Conservation (phyloP, 2,797 vertebrate genomes). For the Crocodylus rhombifer region DNA sequence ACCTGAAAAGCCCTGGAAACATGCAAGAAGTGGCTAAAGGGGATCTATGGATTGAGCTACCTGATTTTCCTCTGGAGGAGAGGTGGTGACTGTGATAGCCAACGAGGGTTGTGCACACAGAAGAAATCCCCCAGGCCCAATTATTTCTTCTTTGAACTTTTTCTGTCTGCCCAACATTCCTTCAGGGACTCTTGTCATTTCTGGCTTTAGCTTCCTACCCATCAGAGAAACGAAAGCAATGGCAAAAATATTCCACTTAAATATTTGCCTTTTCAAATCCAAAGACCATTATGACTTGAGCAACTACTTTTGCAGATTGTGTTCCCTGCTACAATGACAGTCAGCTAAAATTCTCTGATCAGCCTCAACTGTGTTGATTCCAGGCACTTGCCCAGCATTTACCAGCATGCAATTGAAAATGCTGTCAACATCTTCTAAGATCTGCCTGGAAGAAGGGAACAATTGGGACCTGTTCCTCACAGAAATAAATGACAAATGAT, state of each 20-base stretch:
- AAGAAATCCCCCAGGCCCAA: slow-evolving; percentile 35
- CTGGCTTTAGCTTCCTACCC: slow-evolving; percentile 75
- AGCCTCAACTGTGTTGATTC: neutral
- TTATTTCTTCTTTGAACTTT: slow-evolving; percentile 72
- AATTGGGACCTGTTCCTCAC: neutral
- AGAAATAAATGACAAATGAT: neutral
- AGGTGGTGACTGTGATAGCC: neutral
- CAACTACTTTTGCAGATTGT: neutral
- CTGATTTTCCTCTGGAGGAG: neutral
- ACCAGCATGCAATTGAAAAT: slow-evolving; percentile 42
- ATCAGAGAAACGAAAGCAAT: slow-evolving; percentile 47
- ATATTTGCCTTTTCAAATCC: slow-evolving; percentile 18
- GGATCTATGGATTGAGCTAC: neutral
- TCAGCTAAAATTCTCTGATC: neutral
- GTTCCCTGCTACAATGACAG: neutral
- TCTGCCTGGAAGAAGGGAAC: neutral
- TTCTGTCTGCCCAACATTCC: slow-evolving; percentile 75
- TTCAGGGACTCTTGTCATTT: slow-evolving; percentile 73
- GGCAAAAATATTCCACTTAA: neutral
- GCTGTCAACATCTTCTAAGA: neutral
- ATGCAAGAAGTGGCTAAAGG: neutral
- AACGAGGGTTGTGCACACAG: neutral
- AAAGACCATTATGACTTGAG: neutral
- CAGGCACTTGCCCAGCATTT: slow-evolving; percentile 15
- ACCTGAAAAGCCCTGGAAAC: neutral